Evolutionary conservation across 2,113 vertebrate species (phyloP).

Genomic region (Thomomys bottae): DNA sequence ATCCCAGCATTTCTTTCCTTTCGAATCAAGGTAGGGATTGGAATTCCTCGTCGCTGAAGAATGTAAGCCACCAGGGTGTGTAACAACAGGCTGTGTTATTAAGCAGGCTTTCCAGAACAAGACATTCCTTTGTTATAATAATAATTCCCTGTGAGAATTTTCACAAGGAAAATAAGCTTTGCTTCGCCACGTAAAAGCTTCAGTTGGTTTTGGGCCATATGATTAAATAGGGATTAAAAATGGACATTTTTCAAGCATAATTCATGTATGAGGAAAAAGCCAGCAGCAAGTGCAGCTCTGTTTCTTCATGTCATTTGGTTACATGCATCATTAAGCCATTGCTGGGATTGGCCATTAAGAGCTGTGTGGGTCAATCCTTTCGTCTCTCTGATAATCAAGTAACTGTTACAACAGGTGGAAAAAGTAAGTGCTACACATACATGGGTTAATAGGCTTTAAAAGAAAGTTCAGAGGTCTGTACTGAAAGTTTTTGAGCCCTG

Average conservation of each 20-base stretch:
- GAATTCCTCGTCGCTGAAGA: neutral
- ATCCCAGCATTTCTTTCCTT: neutral
- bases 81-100: neutral
- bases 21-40: neutral
- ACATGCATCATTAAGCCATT: neutral
- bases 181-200: constrained; percentile 76
- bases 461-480: neutral
- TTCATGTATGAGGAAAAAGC: constrained; percentile 73
- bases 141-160: constrained; percentile 86
- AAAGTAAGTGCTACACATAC: neutral
- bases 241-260: constrained; percentile 77
- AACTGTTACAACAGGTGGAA: neutral
- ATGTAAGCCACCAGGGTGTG: neutral
- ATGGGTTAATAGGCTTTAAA: neutral
- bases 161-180: constrained; percentile 78
- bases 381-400: constrained; percentile 1
- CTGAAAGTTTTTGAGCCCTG: neutral
- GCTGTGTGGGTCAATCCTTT: constrained; percentile 7
- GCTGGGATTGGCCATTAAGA: neutral
- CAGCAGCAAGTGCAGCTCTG: constrained; percentile 71
- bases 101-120: constrained; percentile 71
- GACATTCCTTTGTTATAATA: constrained; percentile 83
- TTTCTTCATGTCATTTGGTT: constrained; percentile 54
- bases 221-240: constrained; percentile 87
- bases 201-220: constrained; percentile 77